Base-by-base conservation (phyloP, 2,888 invertebrate species). In the Bombylius discolor region DNA sequence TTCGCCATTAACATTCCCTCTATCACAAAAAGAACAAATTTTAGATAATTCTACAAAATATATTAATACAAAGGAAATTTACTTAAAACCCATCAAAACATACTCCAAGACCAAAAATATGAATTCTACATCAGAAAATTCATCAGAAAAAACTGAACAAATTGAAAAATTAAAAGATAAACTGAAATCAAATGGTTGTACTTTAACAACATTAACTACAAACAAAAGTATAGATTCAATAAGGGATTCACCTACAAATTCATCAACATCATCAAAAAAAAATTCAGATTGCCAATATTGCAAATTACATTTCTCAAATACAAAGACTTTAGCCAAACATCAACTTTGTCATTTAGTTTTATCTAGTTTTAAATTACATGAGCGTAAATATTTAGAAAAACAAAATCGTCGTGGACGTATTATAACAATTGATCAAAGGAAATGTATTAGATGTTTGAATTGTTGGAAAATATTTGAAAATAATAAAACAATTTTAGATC, bases 381-480 rank as follows among this genome's bases (percentile, higher is more conserved):
- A 64, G 44, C 63, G 61, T 14, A 62, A 63, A 52, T 60, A 59
- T 31, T 57, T 68, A 36, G 62, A 63, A 5, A 67, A 66, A 49
- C 48, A 59, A 13, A 47, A 62, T 36, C 64, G 67, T 12, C 64
- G 66, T 1, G 67, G 67, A 4, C 65, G 66, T 4, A 58, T 67
- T 11, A 65, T 67, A 48, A 58, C 58, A 9, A 51, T 66, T 6
- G 64, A 64, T 8, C 60, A 64, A 33, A 63, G 62, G 34, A 66
- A 67, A 56, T 65, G 63, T 49, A 66, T 68, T 58, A 65, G 68
- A 9, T 69, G 69, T 55, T 56, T 67, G 5, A 69, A 68, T 52
- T 69, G 69, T 57, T 67, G 65, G 66, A 65, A 65, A 14, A 57
- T 68, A 45, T 66, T 66, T 58, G 60, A 59, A 5, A 65, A 66